Evolutionary conservation across 2,113 vertebrate species (phyloP).

Genomic region (Atherinomorus stipes): DNA sequence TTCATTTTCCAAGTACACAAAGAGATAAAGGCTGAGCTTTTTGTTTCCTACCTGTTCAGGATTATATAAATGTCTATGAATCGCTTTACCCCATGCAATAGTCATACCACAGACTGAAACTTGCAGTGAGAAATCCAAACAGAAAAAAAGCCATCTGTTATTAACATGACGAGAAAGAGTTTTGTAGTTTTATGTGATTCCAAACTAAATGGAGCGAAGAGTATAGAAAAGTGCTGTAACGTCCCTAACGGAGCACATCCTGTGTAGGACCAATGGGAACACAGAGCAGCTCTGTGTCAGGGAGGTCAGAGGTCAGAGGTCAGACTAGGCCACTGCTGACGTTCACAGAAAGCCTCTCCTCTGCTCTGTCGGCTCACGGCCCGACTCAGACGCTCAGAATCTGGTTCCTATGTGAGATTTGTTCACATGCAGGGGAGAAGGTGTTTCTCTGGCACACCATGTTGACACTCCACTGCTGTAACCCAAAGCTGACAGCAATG

Average conservation of each 20-base stretch:
- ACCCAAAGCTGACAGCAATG: not conserved
- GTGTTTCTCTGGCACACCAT: constrained; percentile 24
- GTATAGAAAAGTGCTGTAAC: constrained; percentile 2
- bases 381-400: constrained; percentile 67
- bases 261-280: constrained; percentile 57
- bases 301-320: constrained; percentile 60
- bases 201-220: not conserved
- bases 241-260: constrained; percentile 55
- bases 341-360: constrained; percentile 45
- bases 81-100: too few relatives aligned
- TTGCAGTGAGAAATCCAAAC: not conserved
- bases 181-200: constrained; percentile 1
- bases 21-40: not conserved
- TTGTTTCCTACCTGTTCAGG: too few relatives aligned
- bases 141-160: not conserved
- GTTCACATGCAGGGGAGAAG: constrained; percentile 56
- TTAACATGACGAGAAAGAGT: not conserved
- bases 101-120: too few relatives aligned
- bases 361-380: constrained; percentile 45
- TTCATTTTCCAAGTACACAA: not conserved
- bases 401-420: constrained; percentile 69
- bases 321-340: constrained; percentile 49
- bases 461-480: constrained; percentile 3
- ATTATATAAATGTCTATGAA: too few relatives aligned
- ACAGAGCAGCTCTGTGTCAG: constrained; percentile 59